Evolutionary conservation across 2,113 vertebrate genomes (phyloP), one percentile per base, ranked within the genome.

Genomic region (Setophaga coronata): DNA sequence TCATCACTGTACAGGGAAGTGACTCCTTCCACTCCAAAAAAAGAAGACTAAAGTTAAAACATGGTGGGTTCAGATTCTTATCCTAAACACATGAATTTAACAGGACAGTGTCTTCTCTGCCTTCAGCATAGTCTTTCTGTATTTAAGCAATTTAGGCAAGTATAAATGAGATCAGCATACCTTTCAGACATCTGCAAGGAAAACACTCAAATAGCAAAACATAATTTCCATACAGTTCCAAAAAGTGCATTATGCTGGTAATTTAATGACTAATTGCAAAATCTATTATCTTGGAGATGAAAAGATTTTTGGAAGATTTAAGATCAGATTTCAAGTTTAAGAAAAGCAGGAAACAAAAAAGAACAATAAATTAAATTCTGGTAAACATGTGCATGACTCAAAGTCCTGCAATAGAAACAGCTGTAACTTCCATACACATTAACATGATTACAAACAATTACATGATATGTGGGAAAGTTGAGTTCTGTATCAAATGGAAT

Each of bases 301-400:
- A 96, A 95, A 92, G 74, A 71, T 92, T 93, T 92, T 83, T 87
- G 51, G 56, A 90, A 96, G 56, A 93, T 81, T 90, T 87, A 78
- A 90, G 74, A 74, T 93, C 88, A 93, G 79, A 62, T 94, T 96
- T 88, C 92, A 94, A 92, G 62, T 60, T 80, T 51, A 90, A 74
- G 76, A 92, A 71, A 95, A 90, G 36, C 82, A 89, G 88, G 95
- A 94, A 95, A 67, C 53, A 50, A 91, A 93, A 82, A 94, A 82
- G 54, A 90, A 80, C 71, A 95, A 90, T 90, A 93, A 84, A 78
- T 51, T 84, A 61, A 93, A 87, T 83, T 62, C 85, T 92, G 84
- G 87, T 87, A 94, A 94, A 90, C 60, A 79, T 38, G 66, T n/a
- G 71, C 34, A 90, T 94, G 93, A 95, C 82, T 96, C 95, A 92